These are phyloP conservation scores for Astyanax mexicanus DNA, from an alignment of 2,797 vertebrate genomes.

Conservation along the genomic window DNA sequence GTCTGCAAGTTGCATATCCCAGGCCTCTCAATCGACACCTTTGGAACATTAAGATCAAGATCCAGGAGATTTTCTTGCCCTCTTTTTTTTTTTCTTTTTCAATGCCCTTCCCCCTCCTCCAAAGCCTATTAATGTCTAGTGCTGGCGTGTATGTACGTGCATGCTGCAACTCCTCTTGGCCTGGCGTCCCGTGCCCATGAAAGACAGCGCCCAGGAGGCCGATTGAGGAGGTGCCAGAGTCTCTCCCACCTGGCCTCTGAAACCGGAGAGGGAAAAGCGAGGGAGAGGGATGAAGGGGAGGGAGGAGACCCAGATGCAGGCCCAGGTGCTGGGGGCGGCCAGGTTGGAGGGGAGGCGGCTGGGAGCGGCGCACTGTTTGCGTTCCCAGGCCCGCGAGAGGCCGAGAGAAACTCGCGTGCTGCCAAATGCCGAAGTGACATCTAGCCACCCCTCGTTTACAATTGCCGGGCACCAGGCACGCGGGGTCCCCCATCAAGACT, in stretches of 20 bases:
- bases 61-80: not conserved
- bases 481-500: conserved; percentile 23
- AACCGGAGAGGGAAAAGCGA: conserved; percentile 39
- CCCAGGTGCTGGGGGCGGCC: conserved; percentile 78
- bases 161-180: conserved; percentile 65
- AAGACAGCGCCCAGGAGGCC: conserved; percentile 59
- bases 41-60: not conserved
- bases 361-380: conserved; percentile 78
- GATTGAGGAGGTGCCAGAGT: conserved; percentile 69
- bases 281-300: conserved; percentile 37
- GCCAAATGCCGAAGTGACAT: conserved; percentile 40
- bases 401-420: conserved; percentile 31
- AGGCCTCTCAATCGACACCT: not conserved
- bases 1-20: not conserved
- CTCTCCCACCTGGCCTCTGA: conserved; percentile 73
- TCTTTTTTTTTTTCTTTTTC: not conserved
- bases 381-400: conserved; percentile 79
- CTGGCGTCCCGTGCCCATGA: conserved; percentile 59
- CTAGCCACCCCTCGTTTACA: conserved; percentile 28
- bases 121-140: not conserved
- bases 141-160: conserved; percentile 18
- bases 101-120: not conserved
- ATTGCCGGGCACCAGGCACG: conserved; percentile 2
- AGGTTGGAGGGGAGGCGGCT: conserved; percentile 74
- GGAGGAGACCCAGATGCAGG: conserved; percentile 63